phyloP scores from a whole-genome alignment of 2,888 invertebrate genomes.

The Prenolepis imparis region DNA sequence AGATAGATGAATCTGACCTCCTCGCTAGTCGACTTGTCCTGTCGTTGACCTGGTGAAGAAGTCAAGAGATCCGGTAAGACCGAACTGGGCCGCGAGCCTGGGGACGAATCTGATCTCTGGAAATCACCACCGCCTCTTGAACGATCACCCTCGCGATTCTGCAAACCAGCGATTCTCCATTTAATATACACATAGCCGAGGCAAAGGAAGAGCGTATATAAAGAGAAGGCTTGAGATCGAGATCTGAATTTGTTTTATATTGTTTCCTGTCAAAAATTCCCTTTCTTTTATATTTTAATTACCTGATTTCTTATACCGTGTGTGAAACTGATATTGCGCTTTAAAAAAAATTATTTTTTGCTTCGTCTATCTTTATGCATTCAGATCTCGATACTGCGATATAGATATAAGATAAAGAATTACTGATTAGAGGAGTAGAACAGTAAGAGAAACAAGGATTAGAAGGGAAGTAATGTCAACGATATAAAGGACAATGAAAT shows the following conservation, averaged over 20 bases:
- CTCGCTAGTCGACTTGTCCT: slow-evolving; percentile 97
- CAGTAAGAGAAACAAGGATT: slow-evolving; percentile 7
- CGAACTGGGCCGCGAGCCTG: slow-evolving; percentile 93
- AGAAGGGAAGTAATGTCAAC: slow-evolving; percentile 7
- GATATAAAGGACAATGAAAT: slow-evolving; percentile 50
- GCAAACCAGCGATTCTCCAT: slow-evolving; percentile 73
- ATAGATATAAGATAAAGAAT: slow-evolving; percentile 22
- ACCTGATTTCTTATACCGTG: background rate
- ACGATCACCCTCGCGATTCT: slow-evolving; percentile 84
- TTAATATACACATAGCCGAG: slow-evolving; percentile 14
- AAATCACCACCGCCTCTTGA: slow-evolving; percentile 88
- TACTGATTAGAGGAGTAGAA: slow-evolving; percentile 36
- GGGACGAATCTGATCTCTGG: slow-evolving; percentile 87
- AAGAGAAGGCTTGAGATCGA: slow-evolving; percentile 48
- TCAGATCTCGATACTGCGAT: slow-evolving; percentile 51
- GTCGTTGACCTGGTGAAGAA: slow-evolving; percentile 94
- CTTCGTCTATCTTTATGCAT: slow-evolving; percentile 27
- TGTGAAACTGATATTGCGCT: background rate
- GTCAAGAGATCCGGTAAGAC: slow-evolving; percentile 98
- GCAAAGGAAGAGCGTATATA: background rate
- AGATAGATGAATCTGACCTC: slow-evolving; percentile 90
- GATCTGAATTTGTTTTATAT: slow-evolving; percentile 60
- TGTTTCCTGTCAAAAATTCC: background rate
- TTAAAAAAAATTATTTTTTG: background rate
- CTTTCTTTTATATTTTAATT: background rate